Base-by-base conservation (phyloP, 2,113 vertebrate genomes). In the Podilymbus podiceps region DNA sequence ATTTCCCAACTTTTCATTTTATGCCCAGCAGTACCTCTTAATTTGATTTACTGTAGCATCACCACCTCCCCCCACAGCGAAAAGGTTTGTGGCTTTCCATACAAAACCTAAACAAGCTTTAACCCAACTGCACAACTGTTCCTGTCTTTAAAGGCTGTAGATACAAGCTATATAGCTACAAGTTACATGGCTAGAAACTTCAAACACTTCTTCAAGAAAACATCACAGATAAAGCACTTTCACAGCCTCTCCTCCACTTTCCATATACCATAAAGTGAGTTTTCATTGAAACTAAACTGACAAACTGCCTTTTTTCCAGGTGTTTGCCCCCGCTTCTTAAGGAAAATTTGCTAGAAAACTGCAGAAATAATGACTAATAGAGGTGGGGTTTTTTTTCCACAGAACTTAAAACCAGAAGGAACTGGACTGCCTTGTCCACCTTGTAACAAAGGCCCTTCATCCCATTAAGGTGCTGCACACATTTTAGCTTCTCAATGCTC, bases 261-360 rank as follows among this genome's bases (percentile, higher is more conserved):
- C 68, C 28, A 46, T 53, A 74, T 6, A 20, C 11, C 46, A 22
- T 31, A 69, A 77, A 28, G 21, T 38, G 60, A 74, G 31, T 52
- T 83, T n/a, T 44, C 31, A 84, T 81, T 89, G 59, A 95, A 92
- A 81, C 23, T 21, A 59, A 84, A 77, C 50, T 33, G 42, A 56
- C 17, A 44, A 74, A 53, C n/a, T 67, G 56, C 25, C 27, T 83
- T 78, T 50, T 44, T 52, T 55, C 47, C n/a, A 67, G 28, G n/a
- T 24, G 15, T 59, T 85, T 68, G 52, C 25, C 59, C 40, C 27
- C 20, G 13, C 9, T 89, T 73, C 40, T 73, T n/a, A 63, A 77
- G 44, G 15, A 46, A 80, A 56, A 73, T 49, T 17, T 53, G 33
- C 11, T 25, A 46, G 76, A 69, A 84, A 94, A 10, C 31, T 59